A percentile compares a stretch with the other conserved stretches of the same genome.
Conservation (phyloP, 2,113 vertebrate genomes). For the Vicugna pacos region DNA sequence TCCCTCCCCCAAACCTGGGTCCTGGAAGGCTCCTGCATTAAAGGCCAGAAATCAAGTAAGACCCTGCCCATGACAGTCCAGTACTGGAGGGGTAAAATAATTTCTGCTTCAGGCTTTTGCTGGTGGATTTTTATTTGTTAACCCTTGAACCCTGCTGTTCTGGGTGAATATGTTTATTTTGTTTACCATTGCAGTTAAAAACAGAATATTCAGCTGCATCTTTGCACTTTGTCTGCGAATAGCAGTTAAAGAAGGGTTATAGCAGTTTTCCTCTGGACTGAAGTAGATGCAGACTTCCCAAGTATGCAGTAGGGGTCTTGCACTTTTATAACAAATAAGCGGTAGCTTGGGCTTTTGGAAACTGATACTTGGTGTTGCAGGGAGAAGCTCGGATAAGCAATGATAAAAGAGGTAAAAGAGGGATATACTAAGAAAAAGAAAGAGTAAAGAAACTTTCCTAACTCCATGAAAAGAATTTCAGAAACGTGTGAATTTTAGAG, state of each 20-base stretch:
- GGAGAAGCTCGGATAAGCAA: not conserved
- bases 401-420: not conserved
- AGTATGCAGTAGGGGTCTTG: conserved; percentile 30
- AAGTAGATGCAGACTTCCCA: not conserved
- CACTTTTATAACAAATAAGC: not conserved
- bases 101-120: not conserved
- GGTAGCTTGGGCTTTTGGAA: not conserved
- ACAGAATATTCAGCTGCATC: not conserved
- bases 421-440: not conserved
- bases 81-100: not conserved
- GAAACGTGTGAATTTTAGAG: not conserved
- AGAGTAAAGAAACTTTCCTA: not conserved
- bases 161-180: conserved; percentile 20
- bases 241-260: not conserved
- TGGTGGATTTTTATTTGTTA: conserved; percentile 20
- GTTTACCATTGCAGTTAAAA: not conserved
- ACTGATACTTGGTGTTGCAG: not conserved
- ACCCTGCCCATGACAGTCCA: conserved; percentile 33
- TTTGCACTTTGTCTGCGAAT: not conserved
- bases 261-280: not conserved
- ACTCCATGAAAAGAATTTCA: conserved; percentile 11
- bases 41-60: conserved; percentile 64
- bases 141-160: not conserved
- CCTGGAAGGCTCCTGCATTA: conserved; percentile 10
- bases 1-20: not conserved